A percentile compares a stretch with the other conserved stretches of the same genome.
Conservation (phyloP, 2,113 vertebrate genomes). For the Cyanocitta stelleri region DNA sequence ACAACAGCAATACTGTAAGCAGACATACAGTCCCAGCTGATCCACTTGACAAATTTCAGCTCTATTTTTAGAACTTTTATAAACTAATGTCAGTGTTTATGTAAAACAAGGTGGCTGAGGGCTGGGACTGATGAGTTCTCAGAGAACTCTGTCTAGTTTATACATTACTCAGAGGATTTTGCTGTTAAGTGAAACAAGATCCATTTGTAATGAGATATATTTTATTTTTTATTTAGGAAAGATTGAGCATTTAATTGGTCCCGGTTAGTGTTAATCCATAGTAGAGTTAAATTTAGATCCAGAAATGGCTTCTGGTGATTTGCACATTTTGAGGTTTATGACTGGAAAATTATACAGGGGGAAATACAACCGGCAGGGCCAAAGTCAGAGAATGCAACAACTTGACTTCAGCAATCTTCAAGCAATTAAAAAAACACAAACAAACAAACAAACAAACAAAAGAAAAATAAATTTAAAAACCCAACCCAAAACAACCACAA, state of each 20-base stretch:
- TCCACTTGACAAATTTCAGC: background rate
- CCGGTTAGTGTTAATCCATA: background rate
- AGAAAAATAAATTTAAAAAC: background rate
- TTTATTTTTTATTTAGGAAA: background rate
- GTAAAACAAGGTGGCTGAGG: constrained; percentile 11
- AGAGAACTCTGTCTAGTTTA: background rate
- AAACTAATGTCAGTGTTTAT: constrained; percentile 4
- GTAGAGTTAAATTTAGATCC: background rate
- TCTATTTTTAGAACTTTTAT: constrained; percentile 37
- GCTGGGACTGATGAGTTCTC: background rate
- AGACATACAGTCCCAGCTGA: background rate
- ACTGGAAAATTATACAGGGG: background rate
- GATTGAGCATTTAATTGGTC: background rate
- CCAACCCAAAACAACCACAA: background rate
- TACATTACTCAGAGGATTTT: background rate
- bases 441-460: background rate
- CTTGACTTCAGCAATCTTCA: background rate
- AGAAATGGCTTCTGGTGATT: background rate
- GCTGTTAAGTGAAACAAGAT: background rate
- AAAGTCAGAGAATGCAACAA: background rate
- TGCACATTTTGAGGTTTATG: background rate
- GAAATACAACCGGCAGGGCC: background rate
- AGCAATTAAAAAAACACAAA: background rate
- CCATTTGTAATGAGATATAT: background rate
- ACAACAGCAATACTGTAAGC: background rate